Base-by-base conservation (phyloP, 2,888 invertebrate species). In the Macrosiphum euphorbiae region DNA sequence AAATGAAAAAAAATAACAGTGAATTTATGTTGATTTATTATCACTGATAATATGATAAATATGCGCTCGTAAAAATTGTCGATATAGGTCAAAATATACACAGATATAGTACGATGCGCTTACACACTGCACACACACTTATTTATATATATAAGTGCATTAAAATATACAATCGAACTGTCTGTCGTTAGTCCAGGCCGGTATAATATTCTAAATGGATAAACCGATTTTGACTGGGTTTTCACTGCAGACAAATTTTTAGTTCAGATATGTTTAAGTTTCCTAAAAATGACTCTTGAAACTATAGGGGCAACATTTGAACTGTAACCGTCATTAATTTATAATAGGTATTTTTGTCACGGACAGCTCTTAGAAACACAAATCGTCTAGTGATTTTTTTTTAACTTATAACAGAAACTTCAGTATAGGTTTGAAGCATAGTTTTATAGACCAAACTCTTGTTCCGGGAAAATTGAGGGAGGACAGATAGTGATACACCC, bases 1-100 rank as follows among this genome's bases (percentile, higher is more conserved):
- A 78, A 78, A 35, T 8, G 35, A 78, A 78, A 78, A 35, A 35
- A 7, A 78, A 78, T 20, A 41, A 35, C 35, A 35, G 35, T 5
- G 78, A 35, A 78, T 78, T 35, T 41, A 78, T 78, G 78, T 78
- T 78, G 78, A 78, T 78, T 78, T 78, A 78, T 41, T 78, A 35
- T 78, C 78, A 8, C 7, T 67, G 55, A 13, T 50, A 2, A 7
- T 35, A 35, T 78, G 78, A 78, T 78, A 78, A 78, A 78, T 78
- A 78, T 35, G 35, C 35, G 8, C 7, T 78, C 20, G 35, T 78
- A 41, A 78, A 78, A 78, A 55, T 35, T 20, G 20, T 28, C 35
- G 20, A 78, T 35, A 35, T 78, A 78, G 67, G 67, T 78, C 67
- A 78, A 78, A 78, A 78, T 41, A 35, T 78, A 20, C 78, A 78